Evolutionary conservation across 1,140 invertebrate species (phyloP).

Genomic region (Trichogramma pretiosum): DNA sequence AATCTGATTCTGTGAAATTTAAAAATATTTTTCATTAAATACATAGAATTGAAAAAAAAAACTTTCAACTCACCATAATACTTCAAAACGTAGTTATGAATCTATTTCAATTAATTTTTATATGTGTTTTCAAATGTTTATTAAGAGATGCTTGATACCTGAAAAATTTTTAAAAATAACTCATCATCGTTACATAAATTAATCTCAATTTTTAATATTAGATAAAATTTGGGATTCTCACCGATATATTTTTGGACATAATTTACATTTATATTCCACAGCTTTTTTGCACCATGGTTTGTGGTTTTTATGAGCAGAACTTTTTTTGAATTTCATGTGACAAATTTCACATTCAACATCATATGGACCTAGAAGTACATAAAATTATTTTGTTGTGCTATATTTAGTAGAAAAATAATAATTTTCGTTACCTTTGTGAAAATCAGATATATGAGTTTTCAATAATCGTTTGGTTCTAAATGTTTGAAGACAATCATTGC

Average conservation of each 20-base stretch:
- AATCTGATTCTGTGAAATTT: too few relatives aligned
- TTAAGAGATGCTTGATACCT: slow-evolving; percentile 25
- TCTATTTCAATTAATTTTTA: slow-evolving; percentile 2
- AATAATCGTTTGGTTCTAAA: slow-evolving; percentile 15
- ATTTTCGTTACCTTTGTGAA: slow-evolving; percentile 9
- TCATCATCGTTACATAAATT: too few relatives aligned
- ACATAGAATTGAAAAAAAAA: too few relatives aligned
- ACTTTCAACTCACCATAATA: too few relatives aligned
- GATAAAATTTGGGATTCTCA: slow-evolving; percentile 19
- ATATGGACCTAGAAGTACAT: slow-evolving; percentile 20
- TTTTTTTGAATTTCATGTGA: slow-evolving; percentile 20
- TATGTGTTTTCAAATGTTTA: slow-evolving; percentile 23
- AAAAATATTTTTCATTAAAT: too few relatives aligned
- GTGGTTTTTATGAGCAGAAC: slow-evolving; percentile 24
- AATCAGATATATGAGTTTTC: slow-evolving; percentile 13
- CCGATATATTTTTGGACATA: slow-evolving; percentile 24
- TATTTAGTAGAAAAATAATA: background rate
- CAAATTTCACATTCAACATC: slow-evolving; percentile 23
- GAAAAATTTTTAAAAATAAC: too few relatives aligned
- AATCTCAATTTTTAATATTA: background rate
- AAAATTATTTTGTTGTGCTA: background rate
- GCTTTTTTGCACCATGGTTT: slow-evolving; percentile 14
- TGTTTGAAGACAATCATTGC: slow-evolving; percentile 10
- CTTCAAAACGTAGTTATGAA: too few relatives aligned
- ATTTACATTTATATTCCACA: slow-evolving; percentile 17